Evolutionary conservation across 2,888 invertebrate genomes (phyloP).

Genomic region (Zygaena filipendulae): DNA sequence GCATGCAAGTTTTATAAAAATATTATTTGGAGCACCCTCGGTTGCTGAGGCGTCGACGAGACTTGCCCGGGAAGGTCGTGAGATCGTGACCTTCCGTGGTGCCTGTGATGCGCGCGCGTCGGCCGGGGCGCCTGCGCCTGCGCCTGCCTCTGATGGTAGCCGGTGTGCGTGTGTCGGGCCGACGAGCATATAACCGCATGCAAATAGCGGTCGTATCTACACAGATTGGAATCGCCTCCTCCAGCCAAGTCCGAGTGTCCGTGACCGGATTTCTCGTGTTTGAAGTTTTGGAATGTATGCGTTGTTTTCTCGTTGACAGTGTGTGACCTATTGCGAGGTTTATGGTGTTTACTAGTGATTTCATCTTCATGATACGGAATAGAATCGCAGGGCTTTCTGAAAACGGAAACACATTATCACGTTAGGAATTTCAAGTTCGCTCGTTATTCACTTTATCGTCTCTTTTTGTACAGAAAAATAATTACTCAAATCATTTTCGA

Average conservation of each 20-base stretch:
- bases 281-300: constrained; percentile 46
- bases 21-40: constrained; percentile 58
- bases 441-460: too few relatives aligned
- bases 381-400: constrained; percentile 68
- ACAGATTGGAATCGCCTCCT: constrained; percentile 67
- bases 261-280: constrained; percentile 47
- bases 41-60: constrained; percentile 34
- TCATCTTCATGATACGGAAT: constrained; percentile 50
- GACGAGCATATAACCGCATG: constrained; percentile 72
- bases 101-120: constrained; percentile 26
- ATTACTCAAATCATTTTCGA: too few relatives aligned
- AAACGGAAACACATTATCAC: too few relatives aligned
- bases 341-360: constrained; percentile 44
- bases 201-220: constrained; percentile 70
- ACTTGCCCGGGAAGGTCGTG: constrained; percentile 39
- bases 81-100: constrained; percentile 37
- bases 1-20: constrained; percentile 64
- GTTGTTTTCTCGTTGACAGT: constrained; percentile 57
- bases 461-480: too few relatives aligned
- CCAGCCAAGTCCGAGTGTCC: constrained; percentile 72
- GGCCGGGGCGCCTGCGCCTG: constrained; percentile 26
- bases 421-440: constrained; percentile 5
- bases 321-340: constrained; percentile 59
- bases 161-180: constrained; percentile 53
- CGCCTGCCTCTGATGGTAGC: constrained; percentile 51